Evolutionary conservation across 2,888 invertebrate species (phyloP).

Genomic region (Eurytoma californica): DNA sequence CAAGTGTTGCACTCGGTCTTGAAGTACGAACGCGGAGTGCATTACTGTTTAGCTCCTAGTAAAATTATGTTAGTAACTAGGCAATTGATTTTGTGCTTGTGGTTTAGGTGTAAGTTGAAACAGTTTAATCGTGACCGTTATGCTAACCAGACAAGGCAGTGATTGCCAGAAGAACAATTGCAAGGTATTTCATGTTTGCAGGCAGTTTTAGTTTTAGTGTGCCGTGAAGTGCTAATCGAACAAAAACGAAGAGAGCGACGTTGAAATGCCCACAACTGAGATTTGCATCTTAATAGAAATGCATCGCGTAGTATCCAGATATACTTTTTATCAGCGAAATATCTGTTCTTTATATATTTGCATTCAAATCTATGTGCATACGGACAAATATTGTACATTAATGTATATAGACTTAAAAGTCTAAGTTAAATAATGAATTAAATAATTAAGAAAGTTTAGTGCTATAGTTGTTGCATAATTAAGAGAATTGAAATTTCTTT

Average conservation of each 20-base stretch:
- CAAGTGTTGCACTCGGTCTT: slow-evolving; percentile 77
- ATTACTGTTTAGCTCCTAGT: slow-evolving; percentile 11
- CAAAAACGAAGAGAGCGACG: too few relatives aligned
- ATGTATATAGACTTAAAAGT: too few relatives aligned
- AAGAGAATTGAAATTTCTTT: too few relatives aligned
- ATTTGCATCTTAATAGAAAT: not conserved
- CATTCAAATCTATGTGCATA: not conserved
- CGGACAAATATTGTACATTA: too few relatives aligned
- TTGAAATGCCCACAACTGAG: not conserved
- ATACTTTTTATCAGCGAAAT: not conserved
- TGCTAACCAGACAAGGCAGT: slow-evolving; percentile 2
- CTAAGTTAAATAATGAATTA: not conserved
- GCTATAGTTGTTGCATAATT: too few relatives aligned
- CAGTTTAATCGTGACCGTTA: not conserved
- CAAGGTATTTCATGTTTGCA: slow-evolving; percentile 3
- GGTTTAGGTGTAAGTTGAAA: not conserved
- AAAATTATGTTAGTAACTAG: not conserved
- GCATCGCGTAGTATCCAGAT: not conserved
- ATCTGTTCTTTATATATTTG: slow-evolving; percentile 13
- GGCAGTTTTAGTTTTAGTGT: not conserved
- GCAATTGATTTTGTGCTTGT: not conserved
- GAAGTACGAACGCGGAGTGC: slow-evolving; percentile 22
- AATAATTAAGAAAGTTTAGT: not conserved
- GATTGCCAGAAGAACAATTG: not conserved
- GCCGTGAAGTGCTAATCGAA: too few relatives aligned